Base-by-base conservation (phyloP, 2,113 vertebrate genomes). In the Ageneiosus marmoratus region DNA sequence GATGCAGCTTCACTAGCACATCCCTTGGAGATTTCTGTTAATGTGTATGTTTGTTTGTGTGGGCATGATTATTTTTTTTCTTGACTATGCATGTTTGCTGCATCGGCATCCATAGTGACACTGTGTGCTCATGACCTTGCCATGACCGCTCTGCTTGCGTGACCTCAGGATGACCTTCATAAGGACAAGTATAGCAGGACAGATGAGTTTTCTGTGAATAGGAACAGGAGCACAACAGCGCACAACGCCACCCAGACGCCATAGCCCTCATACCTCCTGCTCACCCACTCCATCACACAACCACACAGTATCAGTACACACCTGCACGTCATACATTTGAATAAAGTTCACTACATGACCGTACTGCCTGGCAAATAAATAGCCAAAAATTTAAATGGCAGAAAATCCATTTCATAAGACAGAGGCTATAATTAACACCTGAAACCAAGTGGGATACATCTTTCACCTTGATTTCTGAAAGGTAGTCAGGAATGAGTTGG, bases 271-370 rank as follows among this genome's bases (percentile, higher is more conserved):
- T 82, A 48, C 62, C 55, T 86, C 80, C 70, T 41, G 75, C 79
- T 86, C 79, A 88, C 82, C 79, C 82, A 86, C 84, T 86, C 55
- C 51, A 88, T 88, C 82, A 85, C 51, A 84, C 80, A 76, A 77
- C 77, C 72, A 78, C 55, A 82, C 75, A 86, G 75, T 37, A 55
- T 55, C 73, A 76, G 74, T 24, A 74, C 79, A 81, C 73, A 84
- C 85, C 63, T 53, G 15, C 65, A 80, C 62, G 58, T 51, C 48
- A 51, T 32, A 20, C 16, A 51, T 11, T 55, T 24, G 22, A 20
- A 53, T 37, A 46, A 44, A n/a, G 44, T 20, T 27, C 13, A 73
- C 69, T 48, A n/a, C 44, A 70, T 70, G 37, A 74, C 2, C 20
- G 27, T 50, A 12, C 9, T 37, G 50, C 50, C 46, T 50, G 1